Base-by-base conservation (phyloP, 1,140 invertebrate genomes). In the Hyles vespertilio region DNA sequence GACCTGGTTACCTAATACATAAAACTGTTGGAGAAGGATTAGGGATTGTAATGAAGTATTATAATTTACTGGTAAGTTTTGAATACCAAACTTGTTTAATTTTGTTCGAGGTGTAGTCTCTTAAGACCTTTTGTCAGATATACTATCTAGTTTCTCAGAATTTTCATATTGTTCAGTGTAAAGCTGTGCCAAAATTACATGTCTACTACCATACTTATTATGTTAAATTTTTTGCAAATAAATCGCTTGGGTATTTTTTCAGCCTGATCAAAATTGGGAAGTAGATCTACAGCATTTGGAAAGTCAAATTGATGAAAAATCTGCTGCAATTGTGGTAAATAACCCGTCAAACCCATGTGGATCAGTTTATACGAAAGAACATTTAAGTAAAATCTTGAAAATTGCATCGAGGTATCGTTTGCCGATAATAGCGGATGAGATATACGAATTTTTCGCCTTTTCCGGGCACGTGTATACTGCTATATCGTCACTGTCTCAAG, bases 281-380 rank as follows among this genome's bases (percentile, higher is more conserved):
- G 93, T 96, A 45, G 97, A 99, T 90, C 83, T 99, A 44, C 89
- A 93, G 3, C 93, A 98, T 77, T 83, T 99, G 79, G 96, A 98
- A 83, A 92, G 91, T 40, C 92, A 96, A 77, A 98, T 99, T 66
- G 97, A 99, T 81, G 91, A 93, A 5, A 93, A 95, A 32, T 99
- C 98, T 0, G 95, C 93, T 0, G 97, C 97, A 5, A 95, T 99
- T 67, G 89, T 99, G 48, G 91, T 99, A 50, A 99, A 98, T 84
- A 99, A 99, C 90, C 98, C 98, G 0, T 98, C 97, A 44, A 99
- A 99, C 90, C 98, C 98, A 0, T 99, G 98, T 83, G 98, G 98
- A n/a, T 98, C 97, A 3, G 97, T 98, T 1, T 99, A 95, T 75
- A 92, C 90, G 51, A 91, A 92, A 56, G 79, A 94, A 61, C 98